Evolutionary conservation across 2,113 vertebrate genomes (phyloP).

Genomic region (Halichoerus grypus): DNA sequence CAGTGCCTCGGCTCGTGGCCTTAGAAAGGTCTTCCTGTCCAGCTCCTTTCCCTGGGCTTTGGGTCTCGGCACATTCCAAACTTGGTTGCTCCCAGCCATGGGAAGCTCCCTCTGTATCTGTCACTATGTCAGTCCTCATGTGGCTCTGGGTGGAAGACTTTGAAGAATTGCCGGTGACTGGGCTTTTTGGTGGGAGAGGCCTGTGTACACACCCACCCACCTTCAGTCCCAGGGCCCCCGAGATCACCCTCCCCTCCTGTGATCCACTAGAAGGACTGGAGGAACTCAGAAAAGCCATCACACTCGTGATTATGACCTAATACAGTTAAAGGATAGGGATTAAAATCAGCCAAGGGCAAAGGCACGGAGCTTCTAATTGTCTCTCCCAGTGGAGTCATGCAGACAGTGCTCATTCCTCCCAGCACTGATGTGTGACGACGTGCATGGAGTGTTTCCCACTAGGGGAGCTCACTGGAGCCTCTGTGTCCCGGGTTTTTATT

Average conservation of each 20-base stretch:
- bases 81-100: neutral
- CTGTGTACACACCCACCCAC: neutral
- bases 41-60: neutral
- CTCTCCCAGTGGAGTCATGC: neutral
- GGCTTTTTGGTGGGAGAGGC: neutral
- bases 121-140: accelerated
- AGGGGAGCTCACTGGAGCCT: neutral
- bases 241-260: neutral
- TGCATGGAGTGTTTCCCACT: neutral
- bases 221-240: neutral
- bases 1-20: neutral
- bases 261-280: neutral
- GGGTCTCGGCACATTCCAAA: neutral
- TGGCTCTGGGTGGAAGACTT: neutral
- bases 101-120: neutral
- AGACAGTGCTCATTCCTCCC: neutral
- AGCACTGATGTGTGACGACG: accelerated
- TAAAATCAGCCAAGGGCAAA: neutral
- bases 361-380: accelerated
- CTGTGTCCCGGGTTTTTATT: neutral
- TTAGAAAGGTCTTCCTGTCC: neutral
- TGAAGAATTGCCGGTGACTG: neutral
- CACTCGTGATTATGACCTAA: neutral
- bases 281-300: neutral
- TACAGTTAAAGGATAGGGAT: neutral